A percentile compares a stretch with the other conserved stretches of the same genome.
Conservation (phyloP, 2,113 vertebrate species). For the Limanda limanda region DNA sequence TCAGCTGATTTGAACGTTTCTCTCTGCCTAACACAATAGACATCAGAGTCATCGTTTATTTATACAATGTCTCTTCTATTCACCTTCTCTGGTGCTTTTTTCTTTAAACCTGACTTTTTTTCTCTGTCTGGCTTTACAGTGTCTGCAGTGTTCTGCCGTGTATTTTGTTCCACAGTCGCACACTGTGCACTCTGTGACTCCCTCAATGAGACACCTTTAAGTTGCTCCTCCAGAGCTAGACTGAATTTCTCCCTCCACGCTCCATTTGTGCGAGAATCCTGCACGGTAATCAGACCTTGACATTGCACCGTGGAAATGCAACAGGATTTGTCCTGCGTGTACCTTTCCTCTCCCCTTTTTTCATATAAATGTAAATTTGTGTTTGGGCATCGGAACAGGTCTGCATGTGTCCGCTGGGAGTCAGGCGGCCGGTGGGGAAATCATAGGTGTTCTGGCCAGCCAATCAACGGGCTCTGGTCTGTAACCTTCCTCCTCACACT, state of each 20-base stretch:
- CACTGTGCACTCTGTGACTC: slow-evolving; percentile 55
- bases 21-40: too few species aligned
- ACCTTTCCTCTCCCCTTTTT: slow-evolving; percentile 65
- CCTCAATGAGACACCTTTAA: slow-evolving; percentile 58
- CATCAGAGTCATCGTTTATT: neutral
- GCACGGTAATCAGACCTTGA: slow-evolving; percentile 63
- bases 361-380: slow-evolving; percentile 83
- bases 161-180: slow-evolving; percentile 54
- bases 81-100: slow-evolving; percentile 16
- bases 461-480: slow-evolving; percentile 54
- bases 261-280: slow-evolving; percentile 62
- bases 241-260: slow-evolving; percentile 63
- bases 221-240: slow-evolving; percentile 56
- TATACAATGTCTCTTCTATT: slow-evolving; percentile 16
- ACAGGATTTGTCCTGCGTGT: slow-evolving; percentile 63
- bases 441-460: slow-evolving; percentile 56
- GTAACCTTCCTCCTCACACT: slow-evolving; percentile 53
- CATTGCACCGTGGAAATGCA: slow-evolving; percentile 61
- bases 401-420: slow-evolving; percentile 62
- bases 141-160: slow-evolving; percentile 41
- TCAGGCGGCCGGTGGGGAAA: slow-evolving; percentile 63
- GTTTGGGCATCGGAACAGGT: slow-evolving; percentile 70
- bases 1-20: slow-evolving; percentile 33
- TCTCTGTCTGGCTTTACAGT: slow-evolving; percentile 32
- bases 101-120: slow-evolving; percentile 1